Evolutionary conservation across 2,113 vertebrate species (phyloP), one percentile per base, ranked within the genome.

Genomic region (Halichoeres trimaculatus): DNA sequence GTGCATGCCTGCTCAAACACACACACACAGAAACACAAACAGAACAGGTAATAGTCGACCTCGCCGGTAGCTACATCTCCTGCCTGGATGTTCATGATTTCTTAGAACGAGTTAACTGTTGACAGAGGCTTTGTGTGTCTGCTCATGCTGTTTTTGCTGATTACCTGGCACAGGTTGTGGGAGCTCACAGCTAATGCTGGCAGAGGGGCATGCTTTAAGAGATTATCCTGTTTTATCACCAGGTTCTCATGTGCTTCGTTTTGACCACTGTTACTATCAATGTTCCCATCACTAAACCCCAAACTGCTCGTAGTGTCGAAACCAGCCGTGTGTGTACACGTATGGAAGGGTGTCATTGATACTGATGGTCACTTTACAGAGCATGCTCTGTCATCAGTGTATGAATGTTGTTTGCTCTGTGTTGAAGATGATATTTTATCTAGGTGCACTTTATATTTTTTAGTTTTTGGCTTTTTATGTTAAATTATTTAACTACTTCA

Each of bases 131-230:
- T 14, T 48, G 45, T 20, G 19, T 10, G 45, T 20, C 19, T 48
- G 19, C 13, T 67, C 53, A 17, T 2, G 41, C 72, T 71, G 71
- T 43, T 68, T 45, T 74, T 17, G 22, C 4, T 60, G 73, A 73
- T 81, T 71, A 43, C 58, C 56, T 78, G 83, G 52, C 67, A 54
- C 61, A 67, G 60, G 63, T 78, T 63, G n/a, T 62, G 13, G 35
- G 40, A 54, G 35, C 47, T 56, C 45, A 59, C 38, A 14, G 47
- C 16, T 47, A n/a, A 3, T 9, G 38, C 34, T 53, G 50, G 13
- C 78, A 63, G 40, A 62, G 35, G 55, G 65, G 11, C 56, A n/a
- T 60, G 60, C 35, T n/a, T 68, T 70, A 34, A 38, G 35, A 67
- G 65, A 66, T 81, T 51, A 74, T 63, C 47, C 24, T 0, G 13